phyloP scores from a whole-genome alignment of 2,888 invertebrate genomes.

The Ophonus ardosiacus region DNA sequence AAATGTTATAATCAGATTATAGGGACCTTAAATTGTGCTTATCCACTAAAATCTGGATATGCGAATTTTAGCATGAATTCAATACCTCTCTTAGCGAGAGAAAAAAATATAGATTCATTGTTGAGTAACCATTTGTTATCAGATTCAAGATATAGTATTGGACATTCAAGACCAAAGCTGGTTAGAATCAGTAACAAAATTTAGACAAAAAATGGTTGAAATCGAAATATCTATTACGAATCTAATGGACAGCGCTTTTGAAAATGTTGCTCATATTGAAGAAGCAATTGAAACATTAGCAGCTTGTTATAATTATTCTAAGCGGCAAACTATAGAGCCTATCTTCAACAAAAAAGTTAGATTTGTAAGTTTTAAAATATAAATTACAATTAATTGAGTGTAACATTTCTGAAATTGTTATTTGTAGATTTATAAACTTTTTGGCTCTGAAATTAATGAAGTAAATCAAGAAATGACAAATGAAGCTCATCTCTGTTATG shows the following conservation, averaged over 20 bases:
- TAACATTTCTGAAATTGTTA: not conserved
- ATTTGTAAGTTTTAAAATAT: constrained; percentile 74
- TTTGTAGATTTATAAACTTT: constrained; percentile 84
- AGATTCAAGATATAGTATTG: constrained; percentile 82
- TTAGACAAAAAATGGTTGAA: constrained; percentile 80
- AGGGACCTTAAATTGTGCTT: no score
- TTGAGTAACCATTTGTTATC: not conserved
- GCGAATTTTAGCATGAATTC: no score
- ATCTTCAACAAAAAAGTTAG: constrained; percentile 84
- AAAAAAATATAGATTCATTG: not conserved
- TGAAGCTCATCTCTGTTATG: constrained; percentile 80
- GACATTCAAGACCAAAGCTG: constrained; percentile 89
- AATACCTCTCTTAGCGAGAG: no score
- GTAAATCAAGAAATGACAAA: constrained; percentile 84
- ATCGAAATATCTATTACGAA: constrained; percentile 90
- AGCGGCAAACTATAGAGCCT: constrained; percentile 83
- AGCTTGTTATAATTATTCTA: constrained; percentile 87
- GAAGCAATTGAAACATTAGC: constrained; percentile 88
- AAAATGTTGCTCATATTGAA: constrained; percentile 87
- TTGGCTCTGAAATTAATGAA: constrained; percentile 85
- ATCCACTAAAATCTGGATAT: no score
- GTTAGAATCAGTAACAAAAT: constrained; percentile 85
- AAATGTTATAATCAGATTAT: no score
- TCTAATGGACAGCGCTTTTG: constrained; percentile 87
- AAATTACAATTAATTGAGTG: no score